Base-by-base conservation (phyloP, 2,888 invertebrate species). In the Eueremaeus valkanovi region DNA sequence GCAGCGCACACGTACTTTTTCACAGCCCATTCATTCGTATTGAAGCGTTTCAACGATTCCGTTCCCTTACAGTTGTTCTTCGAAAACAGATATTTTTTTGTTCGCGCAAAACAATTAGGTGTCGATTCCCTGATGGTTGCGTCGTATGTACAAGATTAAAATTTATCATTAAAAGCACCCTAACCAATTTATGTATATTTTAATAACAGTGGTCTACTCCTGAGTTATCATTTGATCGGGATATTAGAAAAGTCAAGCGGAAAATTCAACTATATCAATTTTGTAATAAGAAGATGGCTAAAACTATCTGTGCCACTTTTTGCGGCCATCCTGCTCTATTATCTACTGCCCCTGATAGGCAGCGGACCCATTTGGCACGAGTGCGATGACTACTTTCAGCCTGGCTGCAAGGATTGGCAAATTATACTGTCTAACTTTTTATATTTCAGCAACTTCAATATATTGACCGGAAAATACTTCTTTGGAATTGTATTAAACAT, bases 291-390 rank as follows among this genome's bases (percentile, higher is more conserved):
- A 18, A 27, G 75, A 49, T 77, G 77, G 77, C 21, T 75, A 16
- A 75, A 73, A 36, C 40, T 75, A 24, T 36, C 75, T 0, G 21
- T 66, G 13, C 40, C 75, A 3, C 27, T 75, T 3, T 51, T 75
- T 31, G 77, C 73, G 3, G 36, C 75, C 0, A 77, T 75, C 31
- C n/a, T 75, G 3, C 42, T 77, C n/a, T 36, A 72, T 24, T 73
- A 61, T 36, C 13, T 77, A 18, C 24, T 75, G 18, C 77, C 77
- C 13, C 51, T 63, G 21, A 11, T 61, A 31, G 75, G 77, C 16
- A 73, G 45, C 16, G 77, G 77, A 5, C 77, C 77, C 11, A 40
- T 76, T 36, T 77, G 75, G 75, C 24, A 42, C 45, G 31, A 72
- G 33, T 33, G 68, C 29, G 45, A 45, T n/a, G n/a, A 42, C 16